Evolutionary conservation across 2,888 invertebrate genomes (phyloP).

Genomic region (Crocallis elinguaria): DNA sequence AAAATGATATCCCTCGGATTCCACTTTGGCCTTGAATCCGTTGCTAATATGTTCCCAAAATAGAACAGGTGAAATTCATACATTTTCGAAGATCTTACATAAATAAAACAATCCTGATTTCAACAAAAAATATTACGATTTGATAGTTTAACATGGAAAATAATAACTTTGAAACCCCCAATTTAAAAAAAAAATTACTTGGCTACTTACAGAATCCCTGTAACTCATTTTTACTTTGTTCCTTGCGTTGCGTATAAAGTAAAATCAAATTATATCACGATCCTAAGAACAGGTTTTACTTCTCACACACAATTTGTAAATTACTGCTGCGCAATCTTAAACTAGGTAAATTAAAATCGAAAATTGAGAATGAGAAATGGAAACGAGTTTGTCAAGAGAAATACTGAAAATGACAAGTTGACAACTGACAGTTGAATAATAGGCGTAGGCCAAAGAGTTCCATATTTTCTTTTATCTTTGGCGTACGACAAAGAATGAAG

Average conservation of each 20-base stretch:
- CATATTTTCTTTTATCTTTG: too few relatives aligned
- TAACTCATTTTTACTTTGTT: conserved; percentile 65
- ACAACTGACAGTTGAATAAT: too few relatives aligned
- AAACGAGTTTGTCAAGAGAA: too few relatives aligned
- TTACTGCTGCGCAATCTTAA: too few relatives aligned
- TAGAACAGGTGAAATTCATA: conserved; percentile 53
- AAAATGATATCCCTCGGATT: conserved; percentile 58
- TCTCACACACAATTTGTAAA: not conserved
- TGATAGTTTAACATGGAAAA: not conserved
- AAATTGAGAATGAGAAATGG: too few relatives aligned
- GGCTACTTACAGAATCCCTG: conserved; percentile 70
- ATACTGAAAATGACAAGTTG: too few relatives aligned
- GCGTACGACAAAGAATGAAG: too few relatives aligned
- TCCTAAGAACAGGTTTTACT: not conserved
- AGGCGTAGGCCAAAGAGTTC: too few relatives aligned
- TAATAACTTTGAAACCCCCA: too few relatives aligned
- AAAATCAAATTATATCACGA: not conserved
- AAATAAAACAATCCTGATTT: not conserved
- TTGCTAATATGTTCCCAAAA: conserved; percentile 65
- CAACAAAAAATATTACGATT: not conserved
- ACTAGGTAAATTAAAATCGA: too few relatives aligned
- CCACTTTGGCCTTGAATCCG: conserved; percentile 64
- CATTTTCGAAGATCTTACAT: conserved; percentile 39
- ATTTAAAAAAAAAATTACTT: not conserved
- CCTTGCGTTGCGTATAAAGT: not conserved